These are phyloP conservation scores for Contarinia nasturtii DNA, from an alignment of 1,140 invertebrate species.

Conservation along the genomic window DNA sequence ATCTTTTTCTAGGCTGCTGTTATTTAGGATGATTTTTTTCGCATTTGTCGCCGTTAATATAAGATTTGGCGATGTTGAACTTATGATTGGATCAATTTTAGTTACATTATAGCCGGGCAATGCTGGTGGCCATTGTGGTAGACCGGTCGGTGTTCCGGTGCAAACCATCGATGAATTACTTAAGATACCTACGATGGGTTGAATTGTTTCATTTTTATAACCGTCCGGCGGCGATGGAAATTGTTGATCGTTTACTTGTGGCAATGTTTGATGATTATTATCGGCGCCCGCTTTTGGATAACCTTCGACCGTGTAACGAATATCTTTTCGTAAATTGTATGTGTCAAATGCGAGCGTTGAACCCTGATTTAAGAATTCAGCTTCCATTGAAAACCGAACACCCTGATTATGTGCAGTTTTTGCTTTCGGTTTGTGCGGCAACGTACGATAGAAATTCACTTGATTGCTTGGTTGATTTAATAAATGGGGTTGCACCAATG, in stretches of 20 bases:
- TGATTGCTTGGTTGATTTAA: conserved; percentile 25
- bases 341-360: conserved; percentile 27
- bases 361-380: conserved; percentile 39
- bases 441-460: conserved; percentile 40
- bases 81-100: conserved; percentile 2
- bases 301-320: conserved; percentile 58
- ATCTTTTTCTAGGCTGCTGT: conserved; percentile 11
- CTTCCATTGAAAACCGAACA: conserved; percentile 41
- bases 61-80: conserved; percentile 12
- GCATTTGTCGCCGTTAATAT: conserved; percentile 15
- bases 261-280: conserved; percentile 12
- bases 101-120: conserved; percentile 23
- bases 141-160: conserved; percentile 5
- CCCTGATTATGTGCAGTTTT: conserved; percentile 35
- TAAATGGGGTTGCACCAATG: conserved; percentile 36
- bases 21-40: conserved; percentile 3
- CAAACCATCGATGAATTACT: conserved; percentile 4
- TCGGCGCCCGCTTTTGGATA: conserved; percentile 33
- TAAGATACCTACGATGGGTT: conserved; percentile 11
- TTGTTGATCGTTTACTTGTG: conserved; percentile 30
- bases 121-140: conserved; percentile 27
- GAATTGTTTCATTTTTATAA: conserved; percentile 31
- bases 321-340: conserved; percentile 32
- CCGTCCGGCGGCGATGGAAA: conserved; percentile 50
- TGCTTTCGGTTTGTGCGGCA: conserved; percentile 43